Base-by-base conservation (phyloP, 2,797 vertebrate genomes). In the Melanotaenia nigrans region DNA sequence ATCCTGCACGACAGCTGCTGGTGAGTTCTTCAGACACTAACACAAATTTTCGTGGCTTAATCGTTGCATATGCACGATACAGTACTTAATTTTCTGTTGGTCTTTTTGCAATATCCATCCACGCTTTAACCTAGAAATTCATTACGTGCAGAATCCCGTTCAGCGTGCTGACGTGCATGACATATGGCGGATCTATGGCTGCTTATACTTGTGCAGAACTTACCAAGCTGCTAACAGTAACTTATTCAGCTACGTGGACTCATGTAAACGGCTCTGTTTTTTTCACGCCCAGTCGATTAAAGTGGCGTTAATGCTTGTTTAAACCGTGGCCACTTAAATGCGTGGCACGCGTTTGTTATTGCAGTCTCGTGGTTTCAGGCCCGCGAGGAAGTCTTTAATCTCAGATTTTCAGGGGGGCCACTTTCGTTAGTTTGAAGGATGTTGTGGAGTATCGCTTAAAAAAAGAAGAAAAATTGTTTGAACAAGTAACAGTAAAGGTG, bases 21-120 rank as follows among this genome's bases (percentile, higher is more conserved):
- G 89, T 89, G 69, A 90, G 89, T 83, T 38, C 24, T 8, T 55
- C 0, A 16, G 7, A 24, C 30, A 1, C 33, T 12, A 1, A 1
- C 7, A 4, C 0, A 25, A 0, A 20, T n/a, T 14, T 53, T 0
- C 45, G 14, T 20, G 45, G n/a, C 22, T 45, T 56, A 20, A 25
- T 30, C 13, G 13, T 59, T 54, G 32, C 30, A 54, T n/a, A 25
- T 73, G 14, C 45, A 62, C 36, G 53, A 59, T 14, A 14, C 4
- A 20, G 0, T 24, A 5, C 16, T 22, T 18, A 22, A 30, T 11
- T 11, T 32, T 9, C 18, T 18, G 24, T 10, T 8, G 3, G 25
- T 11, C 4, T 0, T 20, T 5, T 35, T 32, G 32, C 14, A 13
- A 9, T 11, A 0, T 22, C 14, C 8, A 4, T 11, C 1, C 12